Evolutionary conservation across 2,797 vertebrate genomes (phyloP).

Genomic region (Garrulus glandarius): DNA sequence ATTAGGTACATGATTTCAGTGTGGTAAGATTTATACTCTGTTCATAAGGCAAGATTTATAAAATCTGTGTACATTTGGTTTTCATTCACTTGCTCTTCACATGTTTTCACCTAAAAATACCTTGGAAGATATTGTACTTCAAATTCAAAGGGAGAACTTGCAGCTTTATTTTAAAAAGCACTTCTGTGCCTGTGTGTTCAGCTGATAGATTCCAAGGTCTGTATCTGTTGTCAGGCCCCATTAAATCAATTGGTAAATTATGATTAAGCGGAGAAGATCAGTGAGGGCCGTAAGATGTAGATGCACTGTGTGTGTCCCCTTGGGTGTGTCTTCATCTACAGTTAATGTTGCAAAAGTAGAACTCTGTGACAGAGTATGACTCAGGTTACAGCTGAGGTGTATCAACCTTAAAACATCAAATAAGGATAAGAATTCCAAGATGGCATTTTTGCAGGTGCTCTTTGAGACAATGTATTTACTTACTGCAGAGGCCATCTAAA

Average conservation of each 20-base stretch:
- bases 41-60: neutral
- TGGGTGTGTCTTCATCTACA: fast-evolving
- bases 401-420: neutral
- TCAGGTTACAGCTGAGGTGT: neutral
- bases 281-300: neutral
- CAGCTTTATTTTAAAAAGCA: neutral
- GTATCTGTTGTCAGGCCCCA: neutral
- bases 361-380: neutral
- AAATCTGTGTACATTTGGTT: neutral
- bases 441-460: neutral
- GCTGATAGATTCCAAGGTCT: neutral
- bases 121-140: neutral
- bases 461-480: neutral
- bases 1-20: neutral
- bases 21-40: neutral
- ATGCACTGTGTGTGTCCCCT: neutral
- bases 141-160: neutral
- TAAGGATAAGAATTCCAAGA: neutral
- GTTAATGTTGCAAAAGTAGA: neutral
- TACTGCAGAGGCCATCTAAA: neutral
- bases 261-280: neutral
- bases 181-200: neutral
- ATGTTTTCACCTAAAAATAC: neutral
- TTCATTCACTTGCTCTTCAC: neutral
- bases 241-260: neutral